Conservation (phyloP, 2,797 vertebrate species). For the Fundulus diaphanus region DNA sequence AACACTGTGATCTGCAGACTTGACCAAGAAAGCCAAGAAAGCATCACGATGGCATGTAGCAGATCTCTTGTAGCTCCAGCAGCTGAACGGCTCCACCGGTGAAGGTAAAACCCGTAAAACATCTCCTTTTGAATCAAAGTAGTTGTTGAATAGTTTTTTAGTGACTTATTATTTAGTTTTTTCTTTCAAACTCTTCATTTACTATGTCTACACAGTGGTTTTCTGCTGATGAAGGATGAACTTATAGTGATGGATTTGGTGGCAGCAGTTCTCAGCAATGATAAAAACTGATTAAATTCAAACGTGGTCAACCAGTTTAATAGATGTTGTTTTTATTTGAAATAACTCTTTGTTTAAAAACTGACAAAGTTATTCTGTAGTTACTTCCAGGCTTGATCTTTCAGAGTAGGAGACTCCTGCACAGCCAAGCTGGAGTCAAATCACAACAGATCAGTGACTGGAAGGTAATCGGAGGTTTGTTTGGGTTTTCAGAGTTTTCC, state of each 20-base stretch:
- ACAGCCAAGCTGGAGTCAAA: not conserved
- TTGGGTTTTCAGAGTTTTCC: not conserved
- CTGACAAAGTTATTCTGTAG: constrained; percentile 20
- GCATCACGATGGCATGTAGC: no score
- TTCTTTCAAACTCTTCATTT: no score
- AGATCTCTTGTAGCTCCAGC: not conserved
- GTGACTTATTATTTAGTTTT: not conserved
- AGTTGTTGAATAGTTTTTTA: not conserved
- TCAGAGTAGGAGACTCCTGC: not conserved
- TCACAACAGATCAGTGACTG: constrained; percentile 7
- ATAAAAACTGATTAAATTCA: constrained; percentile 6
- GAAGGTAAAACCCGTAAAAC: not conserved
- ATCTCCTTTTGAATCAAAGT: not conserved
- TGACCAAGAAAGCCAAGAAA: no score
- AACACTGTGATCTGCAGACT: no score
- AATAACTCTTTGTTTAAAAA: constrained; percentile 12
- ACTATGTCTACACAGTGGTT: not conserved
- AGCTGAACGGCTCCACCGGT: not conserved
- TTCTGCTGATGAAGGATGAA: not conserved
- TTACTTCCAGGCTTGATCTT: not conserved
- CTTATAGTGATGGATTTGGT: not conserved
- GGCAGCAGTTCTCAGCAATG: not conserved
- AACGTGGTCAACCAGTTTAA: not conserved
- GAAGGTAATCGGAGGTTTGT: not conserved
- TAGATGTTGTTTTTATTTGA: constrained; percentile 1